Conservation (phyloP, 2,888 invertebrate genomes). For the Trachelus stipa region DNA sequence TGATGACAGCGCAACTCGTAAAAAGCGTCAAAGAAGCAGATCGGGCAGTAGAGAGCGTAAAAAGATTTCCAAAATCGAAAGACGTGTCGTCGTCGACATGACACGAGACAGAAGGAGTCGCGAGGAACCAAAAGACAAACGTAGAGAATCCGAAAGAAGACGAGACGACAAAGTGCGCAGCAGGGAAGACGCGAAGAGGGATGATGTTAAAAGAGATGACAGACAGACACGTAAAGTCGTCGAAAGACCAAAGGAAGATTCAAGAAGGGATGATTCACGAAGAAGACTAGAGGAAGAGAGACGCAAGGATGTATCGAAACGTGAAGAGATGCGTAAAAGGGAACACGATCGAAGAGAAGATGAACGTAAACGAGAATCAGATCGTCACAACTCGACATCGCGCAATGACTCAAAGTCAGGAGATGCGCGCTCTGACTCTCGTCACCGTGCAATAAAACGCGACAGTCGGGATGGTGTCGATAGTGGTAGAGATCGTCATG, state of each 20-base stretch:
- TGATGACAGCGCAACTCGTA: slow-evolving; percentile 66
- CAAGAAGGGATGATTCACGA: slow-evolving; percentile 63
- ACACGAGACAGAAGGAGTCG: slow-evolving; percentile 51
- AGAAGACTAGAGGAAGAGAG: slow-evolving; percentile 61
- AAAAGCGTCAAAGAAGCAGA: slow-evolving; percentile 63
- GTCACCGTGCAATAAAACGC: slow-evolving; percentile 33
- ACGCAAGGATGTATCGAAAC: slow-evolving; percentile 60
- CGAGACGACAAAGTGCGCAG: slow-evolving; percentile 52
- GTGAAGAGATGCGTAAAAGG: slow-evolving; percentile 61
- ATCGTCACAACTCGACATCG: slow-evolving; percentile 43
- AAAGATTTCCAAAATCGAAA: slow-evolving; percentile 53
- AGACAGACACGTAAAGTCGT: slow-evolving; percentile 62
- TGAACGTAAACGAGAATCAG: slow-evolving; percentile 49
- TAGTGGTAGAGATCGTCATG: slow-evolving; percentile 27
- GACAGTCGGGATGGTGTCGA: slow-evolving; percentile 44
- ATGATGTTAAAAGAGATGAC: slow-evolving; percentile 66
- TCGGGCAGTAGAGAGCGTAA: slow-evolving; percentile 57
- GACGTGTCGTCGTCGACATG: slow-evolving; percentile 62
- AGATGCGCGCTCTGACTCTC: slow-evolving; percentile 38
- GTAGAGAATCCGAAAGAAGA: slow-evolving; percentile 44
- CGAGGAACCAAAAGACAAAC: slow-evolving; percentile 53
- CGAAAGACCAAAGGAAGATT: slow-evolving; percentile 65
- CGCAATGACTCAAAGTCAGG: slow-evolving; percentile 47
- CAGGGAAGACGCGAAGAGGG: slow-evolving; percentile 51
- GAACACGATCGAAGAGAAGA: slow-evolving; percentile 61